Conservation (phyloP, 1,140 invertebrate species). For the Drosophila rufa region DNA sequence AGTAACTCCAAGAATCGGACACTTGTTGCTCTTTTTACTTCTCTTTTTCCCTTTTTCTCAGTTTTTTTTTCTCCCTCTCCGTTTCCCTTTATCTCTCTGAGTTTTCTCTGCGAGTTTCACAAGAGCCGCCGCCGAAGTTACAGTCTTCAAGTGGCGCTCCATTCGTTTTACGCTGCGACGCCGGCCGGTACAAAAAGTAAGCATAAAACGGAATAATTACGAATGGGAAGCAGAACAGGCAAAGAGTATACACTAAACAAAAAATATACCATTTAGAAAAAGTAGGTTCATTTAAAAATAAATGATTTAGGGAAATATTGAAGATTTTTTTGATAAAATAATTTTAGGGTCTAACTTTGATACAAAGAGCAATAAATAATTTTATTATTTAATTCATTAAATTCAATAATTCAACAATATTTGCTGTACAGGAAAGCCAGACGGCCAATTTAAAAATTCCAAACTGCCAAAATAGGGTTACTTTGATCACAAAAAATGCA, state of each 20-base stretch:
- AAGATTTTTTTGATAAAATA: background rate
- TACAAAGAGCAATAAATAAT: background rate
- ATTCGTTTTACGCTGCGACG: constrained; percentile 40
- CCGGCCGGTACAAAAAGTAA: constrained; percentile 69
- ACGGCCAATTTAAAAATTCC: too few relatives aligned
- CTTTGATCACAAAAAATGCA: too few relatives aligned
- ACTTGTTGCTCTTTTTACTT: constrained; percentile 73
- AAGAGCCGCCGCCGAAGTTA: constrained; percentile 26
- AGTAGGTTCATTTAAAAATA: too few relatives aligned
- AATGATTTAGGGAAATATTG: too few relatives aligned
- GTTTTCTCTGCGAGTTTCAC: constrained; percentile 28
- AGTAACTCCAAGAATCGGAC: constrained; percentile 51
- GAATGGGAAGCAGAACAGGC: constrained; percentile 37
- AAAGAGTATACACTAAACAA: constrained; percentile 13
- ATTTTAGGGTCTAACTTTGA: too few relatives aligned
- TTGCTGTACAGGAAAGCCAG: too few relatives aligned
- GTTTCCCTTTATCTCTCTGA: background rate
- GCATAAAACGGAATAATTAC: constrained; percentile 52
- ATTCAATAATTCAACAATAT: too few relatives aligned
- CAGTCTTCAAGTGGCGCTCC: constrained; percentile 62
- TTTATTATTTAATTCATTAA: too few relatives aligned
- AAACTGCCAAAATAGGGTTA: too few relatives aligned
- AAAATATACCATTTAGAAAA: background rate
- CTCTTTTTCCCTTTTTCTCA: background rate
- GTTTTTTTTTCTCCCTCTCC: constrained; percentile 5